These are phyloP conservation scores for Pseudomyrmex gracilis DNA, from an alignment of 1,140 invertebrate species.

Conservation along the genomic window DNA sequence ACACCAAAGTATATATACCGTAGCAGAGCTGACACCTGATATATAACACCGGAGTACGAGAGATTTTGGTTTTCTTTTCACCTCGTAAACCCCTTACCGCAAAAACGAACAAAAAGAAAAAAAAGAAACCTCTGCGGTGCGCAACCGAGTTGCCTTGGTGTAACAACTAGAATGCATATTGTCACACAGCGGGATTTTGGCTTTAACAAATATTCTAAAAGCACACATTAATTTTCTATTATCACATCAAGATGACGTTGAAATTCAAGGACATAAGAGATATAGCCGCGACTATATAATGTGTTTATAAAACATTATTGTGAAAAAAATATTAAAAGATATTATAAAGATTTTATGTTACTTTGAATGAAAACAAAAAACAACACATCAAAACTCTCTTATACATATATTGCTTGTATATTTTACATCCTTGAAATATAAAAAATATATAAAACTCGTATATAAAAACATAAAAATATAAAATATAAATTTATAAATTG, in stretches of 20 bases:
- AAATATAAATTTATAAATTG: too few species aligned
- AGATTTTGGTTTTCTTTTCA: slow-evolving; percentile 33
- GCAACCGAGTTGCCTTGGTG: background rate
- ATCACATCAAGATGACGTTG: background rate
- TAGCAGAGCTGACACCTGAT: slow-evolving; percentile 20
- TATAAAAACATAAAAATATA: too few species aligned
- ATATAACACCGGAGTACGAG: background rate
- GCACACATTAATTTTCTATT: background rate
- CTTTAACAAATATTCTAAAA: too few species aligned
- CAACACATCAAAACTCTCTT: too few species aligned
- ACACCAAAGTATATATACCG: background rate
- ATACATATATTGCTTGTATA: too few species aligned
- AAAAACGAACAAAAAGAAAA: slow-evolving; percentile 26
- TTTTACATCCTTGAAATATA: too few species aligned
- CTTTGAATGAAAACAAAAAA: too few species aligned
- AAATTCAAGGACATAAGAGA: background rate
- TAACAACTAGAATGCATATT: slow-evolving; percentile 27
- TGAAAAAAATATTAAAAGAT: background rate
- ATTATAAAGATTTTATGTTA: too few species aligned
- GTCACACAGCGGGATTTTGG: background rate
- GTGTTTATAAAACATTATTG: background rate
- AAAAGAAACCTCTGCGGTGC: slow-evolving; percentile 13
- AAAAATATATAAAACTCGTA: too few species aligned
- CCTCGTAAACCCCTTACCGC: background rate
- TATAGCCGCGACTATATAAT: background rate